Conservation (phyloP, 2,113 vertebrate genomes). For the Sitta europaea region DNA sequence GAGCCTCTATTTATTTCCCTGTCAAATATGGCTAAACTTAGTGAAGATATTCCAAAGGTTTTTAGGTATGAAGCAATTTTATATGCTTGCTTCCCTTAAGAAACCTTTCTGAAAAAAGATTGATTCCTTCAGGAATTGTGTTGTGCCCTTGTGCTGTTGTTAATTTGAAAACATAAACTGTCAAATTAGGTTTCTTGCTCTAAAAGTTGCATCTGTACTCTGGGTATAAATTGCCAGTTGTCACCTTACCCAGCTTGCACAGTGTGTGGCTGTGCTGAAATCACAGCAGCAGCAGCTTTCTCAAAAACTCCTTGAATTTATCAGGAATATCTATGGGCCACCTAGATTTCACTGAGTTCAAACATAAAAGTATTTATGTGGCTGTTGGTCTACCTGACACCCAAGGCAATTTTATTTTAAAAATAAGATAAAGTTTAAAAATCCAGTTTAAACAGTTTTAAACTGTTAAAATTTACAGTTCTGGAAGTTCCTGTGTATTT, state of each 20-base stretch:
- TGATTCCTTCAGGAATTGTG: background rate
- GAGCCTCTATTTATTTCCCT: background rate
- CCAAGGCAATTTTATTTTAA: background rate
- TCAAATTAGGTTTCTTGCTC: background rate
- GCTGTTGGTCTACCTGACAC: background rate
- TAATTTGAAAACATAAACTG: background rate
- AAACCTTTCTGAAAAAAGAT: background rate
- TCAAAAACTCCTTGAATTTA: background rate
- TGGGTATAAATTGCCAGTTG: background rate
- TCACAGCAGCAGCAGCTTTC: background rate
- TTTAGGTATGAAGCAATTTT: background rate
- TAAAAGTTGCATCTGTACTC: background rate
- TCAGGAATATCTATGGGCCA: background rate
- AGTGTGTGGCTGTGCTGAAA: background rate
- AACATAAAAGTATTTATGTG: background rate
- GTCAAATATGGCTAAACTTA: background rate
- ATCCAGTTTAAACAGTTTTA: background rate
- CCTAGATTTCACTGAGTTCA: background rate
- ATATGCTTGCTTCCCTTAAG: background rate
- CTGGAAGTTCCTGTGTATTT: background rate
- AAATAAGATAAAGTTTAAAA: background rate
- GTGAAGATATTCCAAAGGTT: background rate
- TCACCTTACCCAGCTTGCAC: background rate
- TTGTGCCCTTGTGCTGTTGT: background rate
- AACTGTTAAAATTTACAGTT: background rate